Evolutionary conservation across 2,797 vertebrate species (phyloP).

Genomic region (Taenioides sp.): DNA sequence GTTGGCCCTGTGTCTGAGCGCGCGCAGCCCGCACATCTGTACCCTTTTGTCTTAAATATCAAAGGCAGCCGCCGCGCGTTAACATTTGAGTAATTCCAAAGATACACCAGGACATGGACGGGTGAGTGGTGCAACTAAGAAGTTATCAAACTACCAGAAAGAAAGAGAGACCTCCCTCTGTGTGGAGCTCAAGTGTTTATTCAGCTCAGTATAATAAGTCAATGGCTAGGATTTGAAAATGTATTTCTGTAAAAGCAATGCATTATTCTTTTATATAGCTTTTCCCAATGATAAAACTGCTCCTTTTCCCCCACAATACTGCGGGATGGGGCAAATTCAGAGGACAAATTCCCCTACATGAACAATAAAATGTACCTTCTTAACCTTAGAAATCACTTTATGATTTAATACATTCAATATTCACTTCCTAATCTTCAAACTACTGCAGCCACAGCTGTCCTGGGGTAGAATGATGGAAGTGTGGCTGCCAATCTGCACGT

Average conservation of each 20-base stretch:
- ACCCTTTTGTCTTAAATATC: slow-evolving; percentile 99
- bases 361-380: no score
- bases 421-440: neutral
- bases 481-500: no score
- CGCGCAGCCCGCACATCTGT: slow-evolving; percentile 72
- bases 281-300: no score
- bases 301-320: no score
- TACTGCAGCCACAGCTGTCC: neutral
- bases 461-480: no score
- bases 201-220: neutral
- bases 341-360: no score
- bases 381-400: neutral
- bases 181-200: slow-evolving; percentile 66
- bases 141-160: slow-evolving; percentile 78
- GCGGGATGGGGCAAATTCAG: no score
- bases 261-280: neutral
- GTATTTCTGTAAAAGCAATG: no score
- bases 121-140: slow-evolving; percentile 83
- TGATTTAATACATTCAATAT: neutral
- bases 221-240: neutral
- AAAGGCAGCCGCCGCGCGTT: slow-evolving; percentile 92
- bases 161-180: slow-evolving; percentile 59
- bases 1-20: slow-evolving; percentile 72
- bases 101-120: slow-evolving; percentile 84
- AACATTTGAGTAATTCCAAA: slow-evolving; percentile 97